Conservation (phyloP, 2,113 vertebrate species). For the Isichthys henryi region DNA sequence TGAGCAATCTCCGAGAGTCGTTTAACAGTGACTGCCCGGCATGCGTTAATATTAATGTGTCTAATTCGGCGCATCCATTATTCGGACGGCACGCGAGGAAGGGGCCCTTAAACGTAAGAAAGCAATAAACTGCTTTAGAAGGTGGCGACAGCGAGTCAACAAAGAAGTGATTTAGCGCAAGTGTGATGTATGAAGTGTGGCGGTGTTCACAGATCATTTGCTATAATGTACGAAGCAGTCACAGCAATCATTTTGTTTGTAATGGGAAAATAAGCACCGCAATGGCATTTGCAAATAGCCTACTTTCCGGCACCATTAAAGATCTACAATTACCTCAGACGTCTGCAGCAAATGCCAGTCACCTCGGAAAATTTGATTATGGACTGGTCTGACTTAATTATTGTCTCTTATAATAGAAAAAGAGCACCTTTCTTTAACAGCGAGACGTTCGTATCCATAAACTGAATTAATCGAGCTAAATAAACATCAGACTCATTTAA, state of each 20-base stretch:
- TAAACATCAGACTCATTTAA: neutral
- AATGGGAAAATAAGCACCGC: constrained; percentile 14
- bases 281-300: constrained; percentile 9
- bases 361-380: constrained; percentile 2
- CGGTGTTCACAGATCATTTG: constrained; percentile 11
- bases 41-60: constrained; percentile 8
- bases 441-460: neutral
- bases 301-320: neutral
- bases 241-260: constrained; percentile 2
- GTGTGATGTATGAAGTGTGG: neutral
- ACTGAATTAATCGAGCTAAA: constrained; percentile 9
- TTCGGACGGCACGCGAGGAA: neutral
- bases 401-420: neutral
- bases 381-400: constrained; percentile 11
- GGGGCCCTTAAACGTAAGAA: constrained; percentile 5
- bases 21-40: neutral
- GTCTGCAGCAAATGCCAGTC: neutral
- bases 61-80: neutral
- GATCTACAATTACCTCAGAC: neutral
- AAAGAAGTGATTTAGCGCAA: neutral
- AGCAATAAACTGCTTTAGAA: constrained; percentile 15
- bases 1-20: neutral
- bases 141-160: constrained; percentile 7
- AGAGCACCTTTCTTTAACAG: neutral
- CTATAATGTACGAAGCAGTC: neutral